A percentile compares a stretch with the other conserved stretches of the same genome.
Conservation (phyloP, 2,797 vertebrate genomes). For the Agapornis canus region DNA sequence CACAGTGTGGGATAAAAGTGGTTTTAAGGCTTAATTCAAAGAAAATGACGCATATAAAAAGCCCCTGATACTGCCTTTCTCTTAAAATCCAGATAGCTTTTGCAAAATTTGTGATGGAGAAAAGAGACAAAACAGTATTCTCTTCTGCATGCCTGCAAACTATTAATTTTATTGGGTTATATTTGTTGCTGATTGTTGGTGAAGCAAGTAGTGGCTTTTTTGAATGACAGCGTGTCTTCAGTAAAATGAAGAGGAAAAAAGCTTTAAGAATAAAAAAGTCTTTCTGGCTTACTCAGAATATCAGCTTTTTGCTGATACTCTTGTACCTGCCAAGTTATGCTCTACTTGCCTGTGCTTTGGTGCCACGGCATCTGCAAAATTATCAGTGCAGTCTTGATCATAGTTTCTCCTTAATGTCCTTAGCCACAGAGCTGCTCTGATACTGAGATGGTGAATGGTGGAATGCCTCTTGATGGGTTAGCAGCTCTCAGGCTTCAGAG, state of each 20-base stretch:
- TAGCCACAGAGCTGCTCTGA: neutral
- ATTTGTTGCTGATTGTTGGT: conserved; percentile 71
- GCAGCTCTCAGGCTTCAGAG: neutral
- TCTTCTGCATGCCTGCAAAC: conserved; percentile 62
- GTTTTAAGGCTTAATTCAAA: neutral
- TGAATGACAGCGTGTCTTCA: conserved; percentile 51
- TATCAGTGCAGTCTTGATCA: neutral
- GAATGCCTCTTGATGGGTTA: neutral
- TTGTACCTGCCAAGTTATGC: neutral
- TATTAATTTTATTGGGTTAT: conserved; percentile 72
- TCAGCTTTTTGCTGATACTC: neutral
- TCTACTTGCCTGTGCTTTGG: neutral
- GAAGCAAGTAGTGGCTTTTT: conserved; percentile 60
- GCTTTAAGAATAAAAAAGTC: neutral
- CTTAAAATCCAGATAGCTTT: conserved; percentile 59
- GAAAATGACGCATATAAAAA: conserved; percentile 28
- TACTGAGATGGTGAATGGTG: neutral
- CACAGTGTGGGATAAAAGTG: neutral
- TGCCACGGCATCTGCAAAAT: neutral
- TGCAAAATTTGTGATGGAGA: conserved; percentile 58
- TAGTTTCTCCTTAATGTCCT: neutral
- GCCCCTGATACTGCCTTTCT: conserved; percentile 25
- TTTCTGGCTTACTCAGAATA: neutral
- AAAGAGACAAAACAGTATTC: conserved; percentile 63
- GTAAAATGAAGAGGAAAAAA: neutral